These are phyloP conservation scores for Campylomormyrus tamandua DNA, from an alignment of 2,113 vertebrate genomes.

Conservation along the genomic window DNA sequence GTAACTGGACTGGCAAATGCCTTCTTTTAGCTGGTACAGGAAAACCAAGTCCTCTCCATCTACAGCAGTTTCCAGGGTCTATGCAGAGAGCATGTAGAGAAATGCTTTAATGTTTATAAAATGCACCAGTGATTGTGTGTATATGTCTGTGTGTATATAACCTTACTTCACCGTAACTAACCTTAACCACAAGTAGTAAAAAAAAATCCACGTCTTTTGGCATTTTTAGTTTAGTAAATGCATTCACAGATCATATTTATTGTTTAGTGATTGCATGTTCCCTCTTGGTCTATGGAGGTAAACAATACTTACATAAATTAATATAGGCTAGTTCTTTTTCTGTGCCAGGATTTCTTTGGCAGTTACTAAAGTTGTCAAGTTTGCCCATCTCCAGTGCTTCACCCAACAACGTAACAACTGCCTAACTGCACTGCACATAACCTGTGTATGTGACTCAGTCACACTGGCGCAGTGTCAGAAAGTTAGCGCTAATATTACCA, in stretches of 20 bases:
- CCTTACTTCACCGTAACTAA: no score
- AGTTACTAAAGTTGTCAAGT: not conserved
- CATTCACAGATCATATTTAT: no score
- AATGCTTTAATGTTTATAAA: not conserved
- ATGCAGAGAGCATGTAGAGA: constrained; percentile 30
- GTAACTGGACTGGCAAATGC: constrained; percentile 76
- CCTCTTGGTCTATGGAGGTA: not conserved
- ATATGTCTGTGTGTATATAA: no score
- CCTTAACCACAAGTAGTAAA: no score
- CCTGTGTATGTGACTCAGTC: not conserved
- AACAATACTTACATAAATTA: not conserved
- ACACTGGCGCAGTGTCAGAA: not conserved
- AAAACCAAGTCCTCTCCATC: constrained; percentile 86
- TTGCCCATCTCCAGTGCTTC: no score
- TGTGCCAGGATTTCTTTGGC: not conserved
- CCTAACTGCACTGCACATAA: not conserved
- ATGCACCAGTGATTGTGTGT: not conserved
- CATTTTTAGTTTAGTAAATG: not conserved
- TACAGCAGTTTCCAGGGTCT: constrained; percentile 86
- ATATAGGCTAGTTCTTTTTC: not conserved
- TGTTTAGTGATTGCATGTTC: not conserved
- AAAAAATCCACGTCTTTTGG: not conserved
- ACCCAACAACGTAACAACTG: not conserved
- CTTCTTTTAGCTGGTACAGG: constrained; percentile 85
- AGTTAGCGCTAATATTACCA: not conserved